These are phyloP conservation scores for Colaptes auratus DNA, from an alignment of 2,113 vertebrate species.

Conservation along the genomic window DNA sequence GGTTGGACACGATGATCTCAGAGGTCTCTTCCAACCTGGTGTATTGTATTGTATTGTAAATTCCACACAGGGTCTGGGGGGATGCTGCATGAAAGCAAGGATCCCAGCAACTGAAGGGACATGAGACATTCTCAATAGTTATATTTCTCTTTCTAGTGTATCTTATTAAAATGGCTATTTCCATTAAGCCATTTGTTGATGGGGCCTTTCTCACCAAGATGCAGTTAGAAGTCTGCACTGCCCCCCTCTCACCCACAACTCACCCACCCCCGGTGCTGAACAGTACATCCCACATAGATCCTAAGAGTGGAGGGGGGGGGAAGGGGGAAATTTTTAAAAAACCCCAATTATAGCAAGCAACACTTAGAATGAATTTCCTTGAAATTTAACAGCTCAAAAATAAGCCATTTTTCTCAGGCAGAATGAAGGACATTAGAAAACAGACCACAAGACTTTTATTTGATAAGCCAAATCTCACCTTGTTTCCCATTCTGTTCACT, in stretches of 20 bases:
- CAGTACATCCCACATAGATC: not conserved
- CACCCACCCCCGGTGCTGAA: fast-evolving
- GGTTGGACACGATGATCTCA: no score
- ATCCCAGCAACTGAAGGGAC: not conserved
- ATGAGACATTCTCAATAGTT: not conserved
- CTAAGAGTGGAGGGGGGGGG: not conserved
- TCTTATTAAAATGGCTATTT: not conserved
- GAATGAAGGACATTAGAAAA: not conserved
- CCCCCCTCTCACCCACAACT: not conserved
- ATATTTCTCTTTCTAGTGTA: not conserved
- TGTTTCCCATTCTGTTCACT: not conserved
- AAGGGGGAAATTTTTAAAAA: no score
- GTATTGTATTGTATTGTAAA: no score
- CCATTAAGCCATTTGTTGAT: not conserved
- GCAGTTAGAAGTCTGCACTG: not conserved
- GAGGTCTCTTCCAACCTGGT: no score
- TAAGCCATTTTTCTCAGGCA: not conserved
- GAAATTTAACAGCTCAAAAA: not conserved
- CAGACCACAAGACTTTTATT: not conserved
- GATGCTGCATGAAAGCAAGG: not conserved
- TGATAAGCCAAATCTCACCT: not conserved
- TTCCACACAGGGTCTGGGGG: not conserved
- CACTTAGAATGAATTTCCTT: not conserved
- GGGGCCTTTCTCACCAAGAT: not conserved
- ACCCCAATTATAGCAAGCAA: not conserved